Evolutionary conservation across 2,888 invertebrate genomes (phyloP).

Genomic region (Parascotia fuliginaria): DNA sequence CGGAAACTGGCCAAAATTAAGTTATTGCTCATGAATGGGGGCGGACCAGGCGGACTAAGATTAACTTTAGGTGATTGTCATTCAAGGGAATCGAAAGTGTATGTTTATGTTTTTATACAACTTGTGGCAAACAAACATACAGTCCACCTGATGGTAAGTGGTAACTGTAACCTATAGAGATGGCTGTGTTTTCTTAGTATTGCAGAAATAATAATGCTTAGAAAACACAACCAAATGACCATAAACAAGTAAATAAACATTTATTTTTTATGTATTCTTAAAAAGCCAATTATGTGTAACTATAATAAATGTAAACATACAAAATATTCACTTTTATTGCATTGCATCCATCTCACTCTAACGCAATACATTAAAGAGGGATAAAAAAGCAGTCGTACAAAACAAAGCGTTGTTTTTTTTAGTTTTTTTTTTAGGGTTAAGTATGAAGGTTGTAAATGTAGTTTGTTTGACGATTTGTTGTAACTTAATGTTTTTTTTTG

Average conservation of each 20-base stretch:
- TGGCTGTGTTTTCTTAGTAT: too few relatives aligned
- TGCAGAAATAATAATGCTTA: too few relatives aligned
- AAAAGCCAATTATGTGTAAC: conserved; percentile 43
- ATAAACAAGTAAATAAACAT: too few relatives aligned
- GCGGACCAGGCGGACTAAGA: conserved; percentile 1
- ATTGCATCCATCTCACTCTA: conserved; percentile 11
- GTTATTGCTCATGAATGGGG: background rate
- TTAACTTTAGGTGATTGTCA: background rate
- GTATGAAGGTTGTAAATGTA: background rate
- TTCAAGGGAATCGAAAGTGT: too few relatives aligned
- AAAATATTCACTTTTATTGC: conserved; percentile 52
- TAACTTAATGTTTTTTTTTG: background rate
- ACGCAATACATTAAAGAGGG: conserved; percentile 6
- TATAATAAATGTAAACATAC: conserved; percentile 65
- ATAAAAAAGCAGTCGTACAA: conserved; percentile 47
- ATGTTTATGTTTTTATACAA: too few relatives aligned
- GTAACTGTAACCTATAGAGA: too few relatives aligned
- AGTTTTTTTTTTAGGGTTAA: conserved; percentile 50
- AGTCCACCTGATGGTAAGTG: too few relatives aligned
- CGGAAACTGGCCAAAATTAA: background rate
- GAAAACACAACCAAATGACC: too few relatives aligned
- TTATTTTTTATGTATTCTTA: too few relatives aligned
- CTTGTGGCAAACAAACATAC: too few relatives aligned
- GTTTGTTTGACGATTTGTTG: background rate
- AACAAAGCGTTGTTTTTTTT: conserved; percentile 61